Base-by-base conservation (phyloP, 2,797 vertebrate species). In the Betta splendens region DNA sequence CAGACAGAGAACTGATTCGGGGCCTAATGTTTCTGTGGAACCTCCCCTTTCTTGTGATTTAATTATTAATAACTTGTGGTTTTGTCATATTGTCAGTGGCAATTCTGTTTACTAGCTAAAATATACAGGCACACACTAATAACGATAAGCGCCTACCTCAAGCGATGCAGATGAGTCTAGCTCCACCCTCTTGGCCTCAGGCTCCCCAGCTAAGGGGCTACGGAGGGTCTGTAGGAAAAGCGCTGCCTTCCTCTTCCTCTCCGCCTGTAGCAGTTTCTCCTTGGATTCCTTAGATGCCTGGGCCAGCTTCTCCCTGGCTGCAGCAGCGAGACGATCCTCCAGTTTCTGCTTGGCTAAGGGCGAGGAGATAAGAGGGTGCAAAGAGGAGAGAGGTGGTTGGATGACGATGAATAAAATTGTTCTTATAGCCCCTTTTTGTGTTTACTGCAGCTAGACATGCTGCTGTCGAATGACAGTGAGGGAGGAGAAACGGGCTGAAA, bases 201-300 rank as follows among this genome's bases (percentile, higher is more conserved):
- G 61, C 61, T 98, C 97, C 1, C 92, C 82, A 1, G 75, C 5
- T 16, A 85, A 54, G 7, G 98, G 96, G 39, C 88, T 83, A 40
- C 93, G 95, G 33, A 99, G 88, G 20, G 93, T 98, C 73, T 98
- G 96, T 13, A 99, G 85, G 74, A 99, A 99, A 28, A 99, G 89
- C 0, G 97, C 96, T 0, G 98, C 98, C 74, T 98, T 98, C 83
- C 96, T 93, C 77, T 98, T 99, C 40, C 97, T 93, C 76, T 99
- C 98, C 0, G 97, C 97, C 80, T 99, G 98, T 3, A 99, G 93
- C 85, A 99, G 98, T 80, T 98, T 98, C 84, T 99, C 98, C 79
- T 98, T 98, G 0, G 95, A 98, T 78, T 99, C 98, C 85, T 99
- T 99, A 35, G 95, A 96, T 0, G 96, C 98, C 82, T 99, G 98